Base-by-base conservation (phyloP, 2,888 invertebrate genomes). In the Platypus cylindrus region DNA sequence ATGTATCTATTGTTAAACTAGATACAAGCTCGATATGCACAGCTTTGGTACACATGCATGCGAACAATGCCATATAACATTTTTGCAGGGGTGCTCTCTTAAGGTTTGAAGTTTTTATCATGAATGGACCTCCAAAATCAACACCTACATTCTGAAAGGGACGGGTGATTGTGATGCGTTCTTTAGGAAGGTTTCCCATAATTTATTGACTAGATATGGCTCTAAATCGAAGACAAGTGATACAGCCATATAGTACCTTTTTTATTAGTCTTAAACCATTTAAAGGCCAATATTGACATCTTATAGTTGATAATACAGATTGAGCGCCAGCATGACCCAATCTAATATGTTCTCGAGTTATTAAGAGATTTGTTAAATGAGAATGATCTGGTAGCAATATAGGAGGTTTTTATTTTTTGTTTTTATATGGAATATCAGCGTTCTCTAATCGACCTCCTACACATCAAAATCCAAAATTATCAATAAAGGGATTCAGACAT, bases 101-200 rank as follows among this genome's bases (percentile, higher is more conserved):
- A 12, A 16, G 5, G 8, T 30, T 38, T 3, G 25, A 28, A 5
- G 28, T 5, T 22, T 38, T 38, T 2, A 38, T 7, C n/a, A 26
- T 13, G 31, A 45, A 39, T 7, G 46, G 45, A 8, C 46, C 46
- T 11, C 34, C 45, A 30, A 34, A 46, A 25, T 46, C 46, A 5
- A 44, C 27, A 3, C 45, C 45, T 8, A 34, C 25, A 15, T 30
- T 34, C 1, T 7, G 9, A 32, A 45, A 46, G 5, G 43, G 31
- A 22, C 32, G 18, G 7, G 34, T 11, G 17, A 20, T n/a, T 1
- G 33, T 20, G 5, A 45, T 22, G 3, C 41, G 23, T 18, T 37
- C 40, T 16, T 22, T n/a, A 5, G 46, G 45, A 9, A 45, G 25
- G 9, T 38, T 17, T 13, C 37, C 36, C 46, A 46, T 45, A 8